Evolutionary conservation across 92 coral and sea anemone genomes (phyloP), one percentile per base, ranked within the genome.

Genomic region (Metridium senile): DNA sequence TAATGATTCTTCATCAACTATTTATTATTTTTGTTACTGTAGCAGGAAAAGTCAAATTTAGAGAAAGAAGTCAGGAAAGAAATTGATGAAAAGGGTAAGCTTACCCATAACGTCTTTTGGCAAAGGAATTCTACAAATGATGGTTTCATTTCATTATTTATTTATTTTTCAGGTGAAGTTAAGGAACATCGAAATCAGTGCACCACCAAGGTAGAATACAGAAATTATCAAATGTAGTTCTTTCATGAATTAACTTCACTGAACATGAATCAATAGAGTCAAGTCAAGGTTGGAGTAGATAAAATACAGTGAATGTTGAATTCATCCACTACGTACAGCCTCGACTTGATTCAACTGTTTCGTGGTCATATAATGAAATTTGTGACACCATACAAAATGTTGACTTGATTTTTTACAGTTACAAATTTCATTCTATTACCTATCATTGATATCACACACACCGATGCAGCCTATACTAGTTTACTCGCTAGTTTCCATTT

Each of bases 21-120:
- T 19, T 33, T 32, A 20, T 66, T 66, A 46, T 46, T 18, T 26
- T 13, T 22, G 16, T 19, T 61, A 16, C 58, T 70, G 29, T 62
- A 93, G 98, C 84, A 81, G 26, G 90, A 93, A 45, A 93, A 85
- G 56, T 78, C 49, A 34, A 79, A 71, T 9, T 68, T 93, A 33
- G 79, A 82, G 35, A 68, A 80, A 26, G 69, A 62, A 20, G 93
- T 87, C 33, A 58, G 57, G 22, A 22, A 76, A 19, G 89, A 90
- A 69, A 71, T 67, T 9, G 76, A 76, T 57, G 56, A 67, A 45
- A 81, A 52, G 33, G 80, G 71, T 66, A 58, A 59, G 27, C 10
- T 23, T 39, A 6, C 13, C 49, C 49, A 39, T 13, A 39, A 4
- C 49, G 13, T 4, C 49, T 39, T 39, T 6, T 13, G 13, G 6